phyloP scores from a whole-genome alignment of 2,888 invertebrate species.

The Dexiosoma caninum region DNA sequence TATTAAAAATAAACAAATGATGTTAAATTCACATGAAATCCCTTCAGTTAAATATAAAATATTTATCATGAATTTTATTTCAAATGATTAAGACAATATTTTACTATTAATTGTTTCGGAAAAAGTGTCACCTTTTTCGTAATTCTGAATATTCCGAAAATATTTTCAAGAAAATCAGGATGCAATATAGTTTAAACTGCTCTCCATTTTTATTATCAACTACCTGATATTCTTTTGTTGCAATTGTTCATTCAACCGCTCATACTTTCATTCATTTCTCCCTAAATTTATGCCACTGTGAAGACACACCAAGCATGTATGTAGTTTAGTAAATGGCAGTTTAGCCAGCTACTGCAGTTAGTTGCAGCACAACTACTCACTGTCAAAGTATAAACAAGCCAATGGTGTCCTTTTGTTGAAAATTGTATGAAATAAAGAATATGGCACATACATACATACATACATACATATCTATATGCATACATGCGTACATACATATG shows the following conservation, averaged over 20 bases:
- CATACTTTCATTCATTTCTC: slow-evolving; percentile 10
- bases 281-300: slow-evolving; percentile 4
- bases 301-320: not conserved
- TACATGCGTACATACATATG: too few species aligned
- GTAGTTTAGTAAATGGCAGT: not conserved
- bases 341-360: slow-evolving; percentile 12
- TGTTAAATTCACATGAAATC: not conserved
- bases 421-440: slow-evolving; percentile 2
- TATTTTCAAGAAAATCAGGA: not conserved
- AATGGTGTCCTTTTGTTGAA: slow-evolving; percentile 51
- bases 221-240: slow-evolving; percentile 12
- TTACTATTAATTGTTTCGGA: not conserved
- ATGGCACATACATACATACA: not conserved
- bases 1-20: not conserved
- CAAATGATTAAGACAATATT: slow-evolving; percentile 9
- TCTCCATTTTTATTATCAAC: not conserved
- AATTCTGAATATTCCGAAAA: not conserved
- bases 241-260: slow-evolving; percentile 2
- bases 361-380: slow-evolving; percentile 3
- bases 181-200: not conserved
- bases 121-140: not conserved
- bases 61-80: not conserved
- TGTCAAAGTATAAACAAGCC: slow-evolving; percentile 6
- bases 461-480: too few species aligned
- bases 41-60: not conserved